phyloP scores from a whole-genome alignment of 2,797 vertebrate species.

The Rallus crepitans region DNA sequence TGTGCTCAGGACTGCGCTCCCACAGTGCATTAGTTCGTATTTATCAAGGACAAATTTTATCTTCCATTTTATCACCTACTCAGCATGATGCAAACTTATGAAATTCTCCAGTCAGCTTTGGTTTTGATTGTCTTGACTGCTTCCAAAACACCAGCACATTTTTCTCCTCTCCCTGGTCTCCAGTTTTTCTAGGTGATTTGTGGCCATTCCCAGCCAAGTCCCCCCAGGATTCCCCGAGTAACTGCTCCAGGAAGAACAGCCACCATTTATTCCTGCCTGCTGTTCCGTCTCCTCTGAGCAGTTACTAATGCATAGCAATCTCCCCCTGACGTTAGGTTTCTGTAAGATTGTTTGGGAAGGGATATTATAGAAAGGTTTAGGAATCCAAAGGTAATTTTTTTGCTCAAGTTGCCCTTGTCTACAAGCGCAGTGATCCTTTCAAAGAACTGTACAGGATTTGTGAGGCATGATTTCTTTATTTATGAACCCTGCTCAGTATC shows the following conservation, averaged over 20 bases:
- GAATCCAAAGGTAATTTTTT: constrained; percentile 40
- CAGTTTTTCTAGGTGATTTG: constrained; percentile 43
- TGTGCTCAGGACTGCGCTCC: fast-evolving
- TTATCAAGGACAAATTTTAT: not conserved
- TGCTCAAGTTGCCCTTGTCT: constrained; percentile 36
- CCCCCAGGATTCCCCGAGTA: not conserved
- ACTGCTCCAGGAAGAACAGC: constrained; percentile 51
- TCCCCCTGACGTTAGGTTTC: not conserved
- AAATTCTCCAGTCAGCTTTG: not conserved
- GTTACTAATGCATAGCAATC: constrained; percentile 35
- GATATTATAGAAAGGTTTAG: constrained; percentile 53
- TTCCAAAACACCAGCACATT: not conserved
- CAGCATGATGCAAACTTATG: not conserved
- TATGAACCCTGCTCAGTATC: constrained; percentile 44
- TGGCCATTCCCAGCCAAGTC: constrained; percentile 3
- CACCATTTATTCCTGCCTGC: constrained; percentile 51
- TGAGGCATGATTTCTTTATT: constrained; percentile 33
- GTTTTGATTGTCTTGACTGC: not conserved
- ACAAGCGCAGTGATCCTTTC: constrained; percentile 17
- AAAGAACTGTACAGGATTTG: constrained; percentile 21
- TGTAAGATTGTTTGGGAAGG: constrained; percentile 49
- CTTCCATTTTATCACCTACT: not conserved
- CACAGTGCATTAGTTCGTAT: fast-evolving
- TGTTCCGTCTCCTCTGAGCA: constrained; percentile 22
- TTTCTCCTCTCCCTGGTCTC: not conserved